Evolutionary conservation across 1,140 invertebrate genomes (phyloP).

Genomic region (Homarus americanus): DNA sequence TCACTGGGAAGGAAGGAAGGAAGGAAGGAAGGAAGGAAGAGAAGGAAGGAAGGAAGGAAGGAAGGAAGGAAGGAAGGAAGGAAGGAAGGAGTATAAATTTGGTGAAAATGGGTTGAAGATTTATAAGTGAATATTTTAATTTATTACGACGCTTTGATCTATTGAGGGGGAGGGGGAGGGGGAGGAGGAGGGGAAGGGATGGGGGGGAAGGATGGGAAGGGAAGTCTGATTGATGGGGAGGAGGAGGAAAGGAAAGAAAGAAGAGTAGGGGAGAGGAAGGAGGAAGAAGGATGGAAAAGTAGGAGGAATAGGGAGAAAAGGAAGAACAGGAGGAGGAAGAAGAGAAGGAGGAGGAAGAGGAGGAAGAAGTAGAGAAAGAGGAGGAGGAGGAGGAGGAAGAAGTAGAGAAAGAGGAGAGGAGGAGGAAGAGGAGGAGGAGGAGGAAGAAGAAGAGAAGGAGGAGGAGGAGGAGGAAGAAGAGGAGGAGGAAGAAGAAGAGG

Average conservation of each 20-base stretch:
- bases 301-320: neutral
- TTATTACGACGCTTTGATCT: too few species aligned
- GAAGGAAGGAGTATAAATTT: neutral
- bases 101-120: neutral
- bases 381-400: neutral
- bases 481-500: neutral
- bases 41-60: neutral
- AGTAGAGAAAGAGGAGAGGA: neutral
- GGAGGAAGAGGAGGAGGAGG: neutral
- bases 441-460: neutral
- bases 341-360: neutral
- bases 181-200: neutral
- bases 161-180: neutral
- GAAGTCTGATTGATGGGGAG: neutral
- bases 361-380: neutral
- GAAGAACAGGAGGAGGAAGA: neutral
- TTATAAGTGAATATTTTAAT: too few species aligned
- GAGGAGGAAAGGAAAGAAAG: neutral
- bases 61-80: conserved; percentile 15
- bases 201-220: neutral
- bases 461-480: neutral
- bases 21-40: conserved; percentile 14
- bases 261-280: neutral
- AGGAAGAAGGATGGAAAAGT: too few species aligned
- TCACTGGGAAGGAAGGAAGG: conserved; percentile 8